Evolutionary conservation across 2,113 vertebrate genomes (phyloP), one percentile per base, ranked within the genome.

Genomic region (Megalops atlanticus): DNA sequence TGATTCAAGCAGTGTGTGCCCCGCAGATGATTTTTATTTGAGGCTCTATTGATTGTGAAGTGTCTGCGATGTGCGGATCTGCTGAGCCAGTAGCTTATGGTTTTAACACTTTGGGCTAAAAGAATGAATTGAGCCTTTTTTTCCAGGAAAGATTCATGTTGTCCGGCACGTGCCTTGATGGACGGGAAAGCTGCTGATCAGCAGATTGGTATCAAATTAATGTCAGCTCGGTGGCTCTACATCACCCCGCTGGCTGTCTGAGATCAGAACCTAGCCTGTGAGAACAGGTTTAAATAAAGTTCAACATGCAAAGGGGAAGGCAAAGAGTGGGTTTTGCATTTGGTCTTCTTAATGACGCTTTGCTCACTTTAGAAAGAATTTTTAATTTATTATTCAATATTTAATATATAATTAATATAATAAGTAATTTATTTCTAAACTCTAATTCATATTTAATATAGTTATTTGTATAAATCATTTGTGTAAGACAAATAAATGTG

Each of bases 21-120:
- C 75, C 81, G 79, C 76, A 79, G 83, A 87, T 87, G 84, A 86
- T 89, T 87, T 86, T 87, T 88, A 76, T 83, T 88, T 83, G 84
- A 89, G 83, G 83, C 83, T 0, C 33, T 87, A 90, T 92, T 83
- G 92, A 93, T 92, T 88, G 84, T 81, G 74, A 88, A 86, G 85
- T 54, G 80, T n/a, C 0, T 18, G 18, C 76, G 77, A 77, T 77
- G 43, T 78, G 69, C 72, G 74, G 88, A 86, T 86, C 84, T 90
- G 85, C 91, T 89, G 88, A 91, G 88, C 82, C 76, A 80, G 85
- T 85, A n/a, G 76, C 81, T 49, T 92, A 79, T 86, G 86, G 78
- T 90, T 81, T 91, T 85, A 88, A 90, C 82, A 86, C 84, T 85
- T 82, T 89, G 87, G 85, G 72, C 82, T 70, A 83, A 78, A 87